Conservation (phyloP, 2,888 invertebrate genomes). For the Stenotaenia linearis region DNA sequence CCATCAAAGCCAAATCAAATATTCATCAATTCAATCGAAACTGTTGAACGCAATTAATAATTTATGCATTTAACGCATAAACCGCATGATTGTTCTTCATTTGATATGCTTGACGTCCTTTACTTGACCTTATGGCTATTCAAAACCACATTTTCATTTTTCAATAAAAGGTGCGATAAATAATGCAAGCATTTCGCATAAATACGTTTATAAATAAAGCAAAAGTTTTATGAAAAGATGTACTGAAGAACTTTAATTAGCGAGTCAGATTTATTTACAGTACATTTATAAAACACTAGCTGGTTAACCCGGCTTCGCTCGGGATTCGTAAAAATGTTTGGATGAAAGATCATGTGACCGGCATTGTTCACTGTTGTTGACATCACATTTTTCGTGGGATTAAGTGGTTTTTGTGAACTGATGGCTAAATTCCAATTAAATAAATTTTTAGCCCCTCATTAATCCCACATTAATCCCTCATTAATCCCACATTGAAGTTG, state of each 20-base stretch:
- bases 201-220: background rate
- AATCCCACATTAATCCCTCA: too few species aligned
- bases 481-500: too few species aligned
- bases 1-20: background rate
- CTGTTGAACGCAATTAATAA: background rate
- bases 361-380: too few species aligned
- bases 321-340: too few species aligned
- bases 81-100: background rate
- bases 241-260: background rate
- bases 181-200: background rate
- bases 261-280: background rate
- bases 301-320: too few species aligned
- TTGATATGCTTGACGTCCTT: background rate
- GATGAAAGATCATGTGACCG: too few species aligned
- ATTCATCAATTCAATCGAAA: background rate
- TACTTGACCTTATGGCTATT: background rate
- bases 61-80: background rate
- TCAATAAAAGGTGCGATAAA: background rate
- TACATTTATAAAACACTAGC: too few species aligned
- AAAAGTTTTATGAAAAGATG: background rate
- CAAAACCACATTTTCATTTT: background rate
- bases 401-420: too few species aligned
- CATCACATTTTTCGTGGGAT: too few species aligned
- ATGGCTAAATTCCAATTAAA: too few species aligned
- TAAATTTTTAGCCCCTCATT: too few species aligned